Conservation (phyloP, 2,797 vertebrate species). For the Scyliorhinus canicula region DNA sequence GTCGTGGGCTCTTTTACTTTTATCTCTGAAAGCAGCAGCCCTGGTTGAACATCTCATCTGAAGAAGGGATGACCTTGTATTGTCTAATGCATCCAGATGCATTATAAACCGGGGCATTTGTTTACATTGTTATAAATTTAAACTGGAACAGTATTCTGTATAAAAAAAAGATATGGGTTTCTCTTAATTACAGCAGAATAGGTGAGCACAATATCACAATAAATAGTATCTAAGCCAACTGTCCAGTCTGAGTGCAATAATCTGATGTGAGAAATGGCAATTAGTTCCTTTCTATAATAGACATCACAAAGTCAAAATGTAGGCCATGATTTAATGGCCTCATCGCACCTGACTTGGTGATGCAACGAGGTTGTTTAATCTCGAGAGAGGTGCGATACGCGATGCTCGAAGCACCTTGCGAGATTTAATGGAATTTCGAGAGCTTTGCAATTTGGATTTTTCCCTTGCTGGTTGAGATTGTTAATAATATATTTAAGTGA, state of each 20-base stretch:
- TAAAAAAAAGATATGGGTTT: neutral
- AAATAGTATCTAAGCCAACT: neutral
- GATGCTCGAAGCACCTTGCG: too few species aligned
- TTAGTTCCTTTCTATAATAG: neutral
- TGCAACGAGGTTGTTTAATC: too few species aligned
- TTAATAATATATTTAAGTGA: too few species aligned
- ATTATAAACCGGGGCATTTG: neutral
- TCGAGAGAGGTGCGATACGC: too few species aligned
- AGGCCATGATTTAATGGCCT: too few species aligned
- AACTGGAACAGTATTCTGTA: neutral
- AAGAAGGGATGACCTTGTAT: neutral
- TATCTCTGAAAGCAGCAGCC: neutral
- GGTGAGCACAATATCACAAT: neutral
- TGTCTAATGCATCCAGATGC: neutral
- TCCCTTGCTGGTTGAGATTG: too few species aligned
- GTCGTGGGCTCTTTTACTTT: neutral
- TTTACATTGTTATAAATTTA: neutral
- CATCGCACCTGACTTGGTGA: too few species aligned
- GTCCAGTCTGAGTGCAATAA: neutral
- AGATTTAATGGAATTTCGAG: too few species aligned
- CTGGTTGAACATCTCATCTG: neutral
- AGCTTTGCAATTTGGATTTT: too few species aligned
- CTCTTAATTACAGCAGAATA: neutral
- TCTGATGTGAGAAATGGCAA: neutral
- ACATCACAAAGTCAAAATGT: neutral